Conservation (phyloP, 1,140 invertebrate genomes). For the Penaeus indicus region DNA sequence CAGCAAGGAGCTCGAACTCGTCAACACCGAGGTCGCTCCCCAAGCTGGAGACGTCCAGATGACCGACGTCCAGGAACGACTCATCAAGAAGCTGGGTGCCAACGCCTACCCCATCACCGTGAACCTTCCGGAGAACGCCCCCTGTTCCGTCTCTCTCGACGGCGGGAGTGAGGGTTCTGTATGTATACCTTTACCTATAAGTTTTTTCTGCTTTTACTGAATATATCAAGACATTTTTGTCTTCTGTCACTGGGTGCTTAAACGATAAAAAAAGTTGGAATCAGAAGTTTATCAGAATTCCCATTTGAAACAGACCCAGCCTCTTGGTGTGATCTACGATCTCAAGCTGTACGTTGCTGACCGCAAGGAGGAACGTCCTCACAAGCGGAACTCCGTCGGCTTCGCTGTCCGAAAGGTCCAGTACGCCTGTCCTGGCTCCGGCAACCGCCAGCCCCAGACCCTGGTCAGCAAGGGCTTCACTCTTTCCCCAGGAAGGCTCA, state of each 20-base stretch:
- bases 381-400: conserved; percentile 85
- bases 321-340: conserved; percentile 91
- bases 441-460: conserved; percentile 85
- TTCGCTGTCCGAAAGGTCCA: conserved; percentile 74
- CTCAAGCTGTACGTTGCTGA: conserved; percentile 87
- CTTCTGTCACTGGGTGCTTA: no score
- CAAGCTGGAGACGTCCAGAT: conserved; percentile 74
- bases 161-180: conserved; percentile 79
- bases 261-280: no score
- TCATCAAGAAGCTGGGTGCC: conserved; percentile 68
- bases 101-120: conserved; percentile 67
- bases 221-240: background rate
- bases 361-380: conserved; percentile 85
- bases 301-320: conserved; percentile 78
- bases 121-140: conserved; percentile 71
- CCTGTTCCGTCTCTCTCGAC: conserved; percentile 87
- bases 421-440: conserved; percentile 79
- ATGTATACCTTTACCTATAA: conserved; percentile 54
- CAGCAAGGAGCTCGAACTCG: conserved; percentile 87
- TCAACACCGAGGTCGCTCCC: conserved; percentile 83
- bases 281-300: no score
- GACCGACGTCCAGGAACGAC: conserved; percentile 74
- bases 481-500: conserved; percentile 82
- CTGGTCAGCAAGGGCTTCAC: conserved; percentile 93
- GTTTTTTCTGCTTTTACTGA: background rate